A percentile compares a stretch with the other conserved stretches of the same genome.
Conservation (phyloP, 2,797 vertebrate species). For the Mareca strepera region DNA sequence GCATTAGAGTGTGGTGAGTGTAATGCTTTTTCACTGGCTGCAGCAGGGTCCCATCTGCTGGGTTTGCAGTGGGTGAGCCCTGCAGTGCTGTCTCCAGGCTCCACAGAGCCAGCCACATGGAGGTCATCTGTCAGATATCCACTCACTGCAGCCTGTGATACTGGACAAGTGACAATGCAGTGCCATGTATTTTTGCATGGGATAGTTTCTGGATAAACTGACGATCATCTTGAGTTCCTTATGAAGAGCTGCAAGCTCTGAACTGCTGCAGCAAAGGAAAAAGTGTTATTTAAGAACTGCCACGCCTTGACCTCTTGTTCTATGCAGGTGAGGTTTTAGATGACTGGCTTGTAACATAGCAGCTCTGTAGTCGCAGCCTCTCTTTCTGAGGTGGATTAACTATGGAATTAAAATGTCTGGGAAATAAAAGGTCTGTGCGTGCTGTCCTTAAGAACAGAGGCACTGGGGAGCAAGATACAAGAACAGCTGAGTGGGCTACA, state of each 20-base stretch:
- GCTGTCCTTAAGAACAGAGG: conserved; percentile 13
- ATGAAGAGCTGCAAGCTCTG: not conserved
- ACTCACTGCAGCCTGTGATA: fast-evolving
- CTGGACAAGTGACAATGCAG: not conserved
- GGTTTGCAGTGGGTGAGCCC: not conserved
- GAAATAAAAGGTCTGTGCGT: not conserved
- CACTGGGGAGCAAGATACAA: conserved; percentile 3
- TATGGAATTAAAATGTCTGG: conserved; percentile 13
- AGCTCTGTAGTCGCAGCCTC: not conserved
- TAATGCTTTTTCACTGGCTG: not conserved
- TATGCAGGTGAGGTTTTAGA: not conserved
- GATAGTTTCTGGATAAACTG: not conserved
- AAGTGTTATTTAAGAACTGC: not conserved
- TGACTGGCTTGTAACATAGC: not conserved
- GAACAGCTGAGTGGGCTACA: conserved; percentile 39
- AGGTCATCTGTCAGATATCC: not conserved
- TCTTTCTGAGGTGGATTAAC: conserved; percentile 43
- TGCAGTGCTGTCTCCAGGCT: not conserved
- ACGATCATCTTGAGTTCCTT: not conserved
- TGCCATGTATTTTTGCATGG: not conserved
- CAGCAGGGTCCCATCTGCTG: not conserved
- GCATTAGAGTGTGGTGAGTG: not conserved
- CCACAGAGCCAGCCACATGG: not conserved
- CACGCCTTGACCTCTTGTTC: not conserved
- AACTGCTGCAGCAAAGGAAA: not conserved